These are phyloP conservation scores for Coboldia fuscipes DNA, from an alignment of 1,140 invertebrate species.

Conservation along the genomic window DNA sequence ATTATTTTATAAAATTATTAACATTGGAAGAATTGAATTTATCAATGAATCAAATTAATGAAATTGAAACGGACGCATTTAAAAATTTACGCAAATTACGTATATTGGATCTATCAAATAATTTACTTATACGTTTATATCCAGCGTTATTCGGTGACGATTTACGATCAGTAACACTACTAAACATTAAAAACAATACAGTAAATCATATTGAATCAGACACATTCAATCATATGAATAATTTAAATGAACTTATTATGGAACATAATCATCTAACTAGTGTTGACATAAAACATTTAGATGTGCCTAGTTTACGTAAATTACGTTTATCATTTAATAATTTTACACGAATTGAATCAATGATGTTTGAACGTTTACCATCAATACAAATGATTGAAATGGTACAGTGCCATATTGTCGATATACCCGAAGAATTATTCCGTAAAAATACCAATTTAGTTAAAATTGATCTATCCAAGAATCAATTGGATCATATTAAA, in stretches of 20 bases:
- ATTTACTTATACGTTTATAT: conserved; percentile 24
- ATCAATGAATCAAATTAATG: conserved; percentile 34
- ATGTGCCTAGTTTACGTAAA: conserved; percentile 45
- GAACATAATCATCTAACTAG: conserved; percentile 48
- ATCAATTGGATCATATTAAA: conserved; percentile 37
- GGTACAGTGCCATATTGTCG: conserved; percentile 40
- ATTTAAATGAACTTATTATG: conserved; percentile 45
- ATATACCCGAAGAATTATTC: conserved; percentile 45
- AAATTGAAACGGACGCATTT: conserved; percentile 37
- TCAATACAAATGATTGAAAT: conserved; percentile 47
- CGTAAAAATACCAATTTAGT: conserved; percentile 48
- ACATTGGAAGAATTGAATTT: conserved; percentile 43
- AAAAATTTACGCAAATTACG: conserved; percentile 33
- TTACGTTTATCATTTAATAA: conserved; percentile 56
- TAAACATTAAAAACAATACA: conserved; percentile 26
- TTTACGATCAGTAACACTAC: conserved; percentile 31
- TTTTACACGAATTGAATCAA: conserved; percentile 41
- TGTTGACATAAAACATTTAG: conserved; percentile 37
- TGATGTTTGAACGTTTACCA: conserved; percentile 46
- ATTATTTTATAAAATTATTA: conserved; percentile 36
- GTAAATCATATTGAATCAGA: conserved; percentile 33
- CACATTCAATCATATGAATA: conserved; percentile 37
- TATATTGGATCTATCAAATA: conserved; percentile 40
- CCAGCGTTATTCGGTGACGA: conserved; percentile 37
- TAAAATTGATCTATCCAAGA: conserved; percentile 45